Conservation (phyloP, 2,888 invertebrate genomes). For the Phytoseiulus persimilis region DNA sequence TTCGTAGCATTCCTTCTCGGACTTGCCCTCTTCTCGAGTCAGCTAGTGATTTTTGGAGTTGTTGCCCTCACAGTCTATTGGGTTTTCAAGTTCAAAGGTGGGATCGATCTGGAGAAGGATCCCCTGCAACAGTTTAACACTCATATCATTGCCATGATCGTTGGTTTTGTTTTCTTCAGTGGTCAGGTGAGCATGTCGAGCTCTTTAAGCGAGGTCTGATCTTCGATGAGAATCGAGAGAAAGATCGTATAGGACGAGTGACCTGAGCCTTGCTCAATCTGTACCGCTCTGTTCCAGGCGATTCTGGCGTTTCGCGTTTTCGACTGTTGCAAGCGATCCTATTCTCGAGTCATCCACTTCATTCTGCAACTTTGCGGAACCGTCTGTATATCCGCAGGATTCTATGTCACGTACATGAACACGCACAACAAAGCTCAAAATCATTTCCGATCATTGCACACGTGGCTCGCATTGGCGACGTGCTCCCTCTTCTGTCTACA, state of each 20-base stretch:
- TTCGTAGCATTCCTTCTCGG: conserved; percentile 18
- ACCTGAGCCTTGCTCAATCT: neutral
- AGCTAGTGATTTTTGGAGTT: conserved; percentile 17
- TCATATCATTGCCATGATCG: conserved; percentile 14
- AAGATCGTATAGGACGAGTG: neutral
- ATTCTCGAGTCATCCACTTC: conserved; percentile 9
- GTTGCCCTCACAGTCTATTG: conserved; percentile 35
- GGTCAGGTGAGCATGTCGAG: neutral
- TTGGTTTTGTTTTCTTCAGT: conserved; percentile 35
- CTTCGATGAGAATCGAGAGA: neutral
- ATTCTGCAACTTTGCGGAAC: conserved; percentile 9
- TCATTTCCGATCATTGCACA: conserved; percentile 22
- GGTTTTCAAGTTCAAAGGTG: conserved; percentile 37
- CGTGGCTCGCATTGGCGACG: conserved; percentile 35
- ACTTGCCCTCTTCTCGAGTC: conserved; percentile 6
- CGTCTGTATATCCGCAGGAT: neutral
- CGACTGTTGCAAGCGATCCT: conserved; percentile 34
- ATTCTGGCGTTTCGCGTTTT: conserved; percentile 12
- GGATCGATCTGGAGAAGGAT: conserved; percentile 27
- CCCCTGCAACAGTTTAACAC: conserved; percentile 28
- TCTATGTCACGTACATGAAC: conserved; percentile 30
- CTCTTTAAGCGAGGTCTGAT: neutral
- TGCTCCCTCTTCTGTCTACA: conserved; percentile 21
- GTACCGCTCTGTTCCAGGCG: neutral
- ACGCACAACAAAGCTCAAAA: conserved; percentile 32